Evolutionary conservation across 2,888 invertebrate genomes (phyloP), one percentile per base, ranked within the genome.

Genomic region (Dasysyrphus tricinctus): DNA sequence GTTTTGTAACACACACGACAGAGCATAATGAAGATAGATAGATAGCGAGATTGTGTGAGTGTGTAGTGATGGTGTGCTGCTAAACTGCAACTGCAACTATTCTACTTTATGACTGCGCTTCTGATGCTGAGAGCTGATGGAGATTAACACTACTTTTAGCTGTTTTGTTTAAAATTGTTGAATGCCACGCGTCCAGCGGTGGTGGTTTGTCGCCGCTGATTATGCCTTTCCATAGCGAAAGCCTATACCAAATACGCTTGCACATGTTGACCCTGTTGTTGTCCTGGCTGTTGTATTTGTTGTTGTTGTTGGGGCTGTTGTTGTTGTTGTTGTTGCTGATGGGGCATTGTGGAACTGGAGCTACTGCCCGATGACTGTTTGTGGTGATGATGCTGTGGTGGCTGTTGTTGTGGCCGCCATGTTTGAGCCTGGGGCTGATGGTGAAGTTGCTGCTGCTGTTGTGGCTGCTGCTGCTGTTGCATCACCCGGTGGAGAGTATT

Each of bases 381-480:
- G 86, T 93, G 93, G 88, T 88, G 84, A 74, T 88, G 88, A 37
- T 88, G 88, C 57, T 88, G 89, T 59, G 78, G 88, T 57, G 88
- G 89, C 49, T 89, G 89, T 57, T 88, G 86, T 93, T 93, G 89
- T 92, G 91, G 92, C 93, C 94, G 91, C 94, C 91, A 94, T 93
- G 94, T 91, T 88, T 91, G 92, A 29, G 92, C 89, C 65, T 90
- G 90, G 34, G 88, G 88, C 5, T 83, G 89, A 54, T 89, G 89
- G 51, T 89, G 82, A 19, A 88, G 86, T 32, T 88, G 89, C 11
- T 88, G 89, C 47, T 88, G 89, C 44, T 77, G 88, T 76, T 89
- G 89, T 78, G 1, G 24, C 24, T 24, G 88, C 29, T 89, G 89
- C 24, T 88, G 89, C 44, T 77, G 88, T 77, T 89, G 89, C 79